Percentiles rank a stretch among this genome's conserved stretches.
Evolutionary conservation across 2,888 invertebrate species (phyloP).

Genomic region (Adineta ricciae): DNA sequence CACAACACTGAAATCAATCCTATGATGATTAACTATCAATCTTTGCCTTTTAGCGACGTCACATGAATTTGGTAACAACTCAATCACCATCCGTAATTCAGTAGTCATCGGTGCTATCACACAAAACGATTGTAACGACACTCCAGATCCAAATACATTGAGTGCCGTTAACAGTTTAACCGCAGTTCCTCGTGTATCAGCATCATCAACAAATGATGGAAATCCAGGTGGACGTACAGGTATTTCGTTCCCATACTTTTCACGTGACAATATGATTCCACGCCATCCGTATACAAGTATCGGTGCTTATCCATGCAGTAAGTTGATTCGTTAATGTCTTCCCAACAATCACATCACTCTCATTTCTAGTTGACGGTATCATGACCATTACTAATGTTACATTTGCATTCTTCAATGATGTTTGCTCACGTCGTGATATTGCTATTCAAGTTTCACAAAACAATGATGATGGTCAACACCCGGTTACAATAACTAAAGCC

Average conservation of each 20-base stretch:
- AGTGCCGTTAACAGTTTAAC: not conserved
- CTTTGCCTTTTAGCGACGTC: conserved; percentile 25
- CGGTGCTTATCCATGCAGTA: not conserved
- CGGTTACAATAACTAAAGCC: conserved; percentile 36
- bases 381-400: conserved; percentile 35
- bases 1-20: not conserved
- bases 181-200: not conserved
- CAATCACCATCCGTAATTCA: conserved; percentile 37
- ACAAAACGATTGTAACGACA: conserved; percentile 37
- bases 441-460: conserved; percentile 37
- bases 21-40: not conserved
- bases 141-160: not conserved
- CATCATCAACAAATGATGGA: not conserved
- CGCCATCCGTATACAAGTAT: conserved; percentile 38
- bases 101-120: conserved; percentile 40
- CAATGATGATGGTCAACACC: conserved; percentile 42
- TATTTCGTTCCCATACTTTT: conserved; percentile 32
- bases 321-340: not conserved
- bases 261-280: conserved; percentile 39
- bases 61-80: conserved; percentile 38
- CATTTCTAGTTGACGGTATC: conserved; percentile 37
- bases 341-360: not conserved
- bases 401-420: conserved; percentile 8
- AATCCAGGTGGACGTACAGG: conserved; percentile 25
- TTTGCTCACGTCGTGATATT: conserved; percentile 34